Conservation (phyloP, 2,888 invertebrate species). For the Candidula unifasciata region DNA sequence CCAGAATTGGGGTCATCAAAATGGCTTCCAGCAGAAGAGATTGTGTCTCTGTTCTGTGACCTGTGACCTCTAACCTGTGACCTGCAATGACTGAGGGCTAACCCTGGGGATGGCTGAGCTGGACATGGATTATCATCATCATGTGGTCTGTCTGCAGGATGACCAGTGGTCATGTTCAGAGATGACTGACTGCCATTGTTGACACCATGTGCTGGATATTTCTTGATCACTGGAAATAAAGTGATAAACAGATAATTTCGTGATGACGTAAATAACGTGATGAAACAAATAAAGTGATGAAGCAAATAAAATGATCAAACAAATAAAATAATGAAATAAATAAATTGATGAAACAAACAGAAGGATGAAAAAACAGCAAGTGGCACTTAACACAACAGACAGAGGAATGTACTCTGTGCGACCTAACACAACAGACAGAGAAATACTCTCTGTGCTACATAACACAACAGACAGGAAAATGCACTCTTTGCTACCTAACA, state of each 20-base stretch:
- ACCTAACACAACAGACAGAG: no score
- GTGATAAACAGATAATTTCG: no score
- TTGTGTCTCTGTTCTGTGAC: slow-evolving; percentile 4
- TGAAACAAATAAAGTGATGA: not conserved
- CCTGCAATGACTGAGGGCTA: slow-evolving; percentile 33
- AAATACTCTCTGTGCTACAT: no score
- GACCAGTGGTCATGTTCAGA: not conserved
- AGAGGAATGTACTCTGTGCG: no score
- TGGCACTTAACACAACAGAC: no score
- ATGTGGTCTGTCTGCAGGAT: not conserved
- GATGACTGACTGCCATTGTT: slow-evolving; percentile 6
- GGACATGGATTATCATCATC: slow-evolving; percentile 13
- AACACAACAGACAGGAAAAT: no score
- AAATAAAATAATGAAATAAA: no score
- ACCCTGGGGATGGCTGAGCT: slow-evolving; percentile 53
- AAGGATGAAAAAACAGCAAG: no score
- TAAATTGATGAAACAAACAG: no score
- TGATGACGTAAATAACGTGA: not conserved
- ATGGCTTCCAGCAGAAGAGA: slow-evolving; percentile 14
- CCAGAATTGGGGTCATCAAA: slow-evolving; percentile 32
- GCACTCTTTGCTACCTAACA: no score
- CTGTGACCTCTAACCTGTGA: no score
- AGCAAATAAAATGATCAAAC: no score
- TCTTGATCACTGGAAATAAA: slow-evolving; percentile 31
- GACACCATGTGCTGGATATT: slow-evolving; percentile 36